phyloP scores from a whole-genome alignment of 2,113 vertebrate genomes.

The Tursiops truncatus region DNA sequence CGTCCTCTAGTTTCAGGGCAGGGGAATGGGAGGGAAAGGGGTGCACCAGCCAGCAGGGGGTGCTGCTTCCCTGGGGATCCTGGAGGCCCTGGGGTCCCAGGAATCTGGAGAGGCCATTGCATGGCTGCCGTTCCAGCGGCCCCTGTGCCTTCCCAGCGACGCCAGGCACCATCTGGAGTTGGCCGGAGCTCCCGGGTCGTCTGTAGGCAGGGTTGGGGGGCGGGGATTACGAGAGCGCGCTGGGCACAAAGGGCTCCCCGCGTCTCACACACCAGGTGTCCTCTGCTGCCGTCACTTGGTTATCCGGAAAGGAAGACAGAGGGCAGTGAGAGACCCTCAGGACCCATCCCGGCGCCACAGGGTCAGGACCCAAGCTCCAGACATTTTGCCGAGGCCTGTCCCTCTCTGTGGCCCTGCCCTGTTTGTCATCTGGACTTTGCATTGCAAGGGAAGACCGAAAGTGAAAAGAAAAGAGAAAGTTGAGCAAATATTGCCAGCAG shows the following conservation, averaged over 20 bases:
- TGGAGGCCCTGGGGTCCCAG: not conserved
- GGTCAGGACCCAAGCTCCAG: not conserved
- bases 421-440: not conserved
- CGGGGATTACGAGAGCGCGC: not conserved
- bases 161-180: accelerated
- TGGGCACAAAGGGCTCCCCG: not conserved
- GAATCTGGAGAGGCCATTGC: not conserved
- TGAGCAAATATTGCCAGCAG: accelerated
- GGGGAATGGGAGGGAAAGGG: too few species aligned
- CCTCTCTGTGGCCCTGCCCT: not conserved
- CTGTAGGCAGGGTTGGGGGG: accelerated
- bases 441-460: not conserved
- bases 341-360: not conserved
- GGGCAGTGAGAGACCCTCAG: accelerated
- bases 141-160: not conserved
- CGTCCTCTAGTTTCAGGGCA: accelerated
- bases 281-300: not conserved
- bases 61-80: not conserved
- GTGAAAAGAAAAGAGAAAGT: slow-evolving; percentile 30
- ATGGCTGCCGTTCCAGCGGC: accelerated
- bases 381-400: not conserved
- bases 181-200: accelerated
- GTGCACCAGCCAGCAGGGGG: slow-evolving; percentile 55
- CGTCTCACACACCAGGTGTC: not conserved
- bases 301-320: not conserved